phyloP scores from a whole-genome alignment of 2,797 vertebrate genomes.

The Ctenosaura bakeri region DNA sequence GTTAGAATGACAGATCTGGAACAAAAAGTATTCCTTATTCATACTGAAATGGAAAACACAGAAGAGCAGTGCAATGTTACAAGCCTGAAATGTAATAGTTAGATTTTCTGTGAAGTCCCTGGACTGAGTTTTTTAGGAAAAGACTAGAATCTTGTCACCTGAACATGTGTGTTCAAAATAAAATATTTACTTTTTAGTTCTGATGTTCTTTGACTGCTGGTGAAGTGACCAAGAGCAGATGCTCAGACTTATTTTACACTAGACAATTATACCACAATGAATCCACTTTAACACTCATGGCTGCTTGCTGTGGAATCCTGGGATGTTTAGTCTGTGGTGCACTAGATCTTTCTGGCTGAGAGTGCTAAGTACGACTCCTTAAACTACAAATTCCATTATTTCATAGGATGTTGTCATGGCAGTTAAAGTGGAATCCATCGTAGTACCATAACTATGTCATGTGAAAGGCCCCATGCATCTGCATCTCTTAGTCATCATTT shows the following conservation, averaged over 20 bases:
- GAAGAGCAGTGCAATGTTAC: background rate
- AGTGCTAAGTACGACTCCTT: too few relatives aligned
- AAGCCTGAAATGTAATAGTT: background rate
- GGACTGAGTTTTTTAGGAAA: background rate
- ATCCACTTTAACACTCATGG: too few relatives aligned
- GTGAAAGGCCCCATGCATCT: background rate
- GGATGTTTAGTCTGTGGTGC: too few relatives aligned
- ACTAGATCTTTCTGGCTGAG: too few relatives aligned
- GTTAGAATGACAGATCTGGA: background rate
- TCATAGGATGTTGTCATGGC: too few relatives aligned
- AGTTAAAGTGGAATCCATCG: too few relatives aligned
- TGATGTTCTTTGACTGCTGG: background rate
- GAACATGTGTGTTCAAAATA: background rate
- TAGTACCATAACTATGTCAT: too few relatives aligned
- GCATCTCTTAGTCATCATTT: background rate
- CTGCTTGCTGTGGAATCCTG: too few relatives aligned
- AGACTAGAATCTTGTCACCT: background rate
- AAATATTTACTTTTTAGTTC: background rate
- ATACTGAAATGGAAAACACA: background rate
- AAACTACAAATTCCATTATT: too few relatives aligned
- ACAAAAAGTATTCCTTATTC: background rate
- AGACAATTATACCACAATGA: too few relatives aligned
- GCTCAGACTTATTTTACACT: background rate
- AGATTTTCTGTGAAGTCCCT: background rate
- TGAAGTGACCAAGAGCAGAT: background rate